Base-by-base conservation (phyloP, 2,888 invertebrate species). In the Dolomedes plantarius region DNA sequence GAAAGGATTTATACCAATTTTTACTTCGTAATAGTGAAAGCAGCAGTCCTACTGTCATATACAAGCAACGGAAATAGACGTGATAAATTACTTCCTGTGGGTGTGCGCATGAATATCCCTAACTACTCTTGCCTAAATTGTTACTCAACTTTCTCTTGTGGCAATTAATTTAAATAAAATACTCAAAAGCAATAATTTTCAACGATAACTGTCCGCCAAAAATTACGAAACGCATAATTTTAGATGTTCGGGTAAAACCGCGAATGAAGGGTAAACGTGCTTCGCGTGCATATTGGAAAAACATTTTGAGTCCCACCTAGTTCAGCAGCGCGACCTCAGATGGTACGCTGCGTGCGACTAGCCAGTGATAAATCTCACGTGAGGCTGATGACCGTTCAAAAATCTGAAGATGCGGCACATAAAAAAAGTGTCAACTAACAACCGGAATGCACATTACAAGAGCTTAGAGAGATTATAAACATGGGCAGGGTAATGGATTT, bases 361-460 rank as follows among this genome's bases (percentile, higher is more conserved):
- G 56, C 5, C 16, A 23, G 23, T 56, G 23, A 56, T 56, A 56
- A 56, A 56, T 56, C 56, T 56, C 16, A 3, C 56, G 16, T 23
- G 23, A 56, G 56, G 56, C 56, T 56, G 56, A 23, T 56, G 56
- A 56, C 56, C 56, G 56, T 56, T 56, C 19, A 56, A 56, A 56
- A 23, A 23, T 56, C 23, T 16, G 19, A 3, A 56, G 19, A 1
- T 56, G 23, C 23, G 23, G 5, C 2, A 1, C 19, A 56, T 23
- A 56, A 56, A 56, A 46, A 56, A 56, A 56, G 56, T 23, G 23
- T 23, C 23, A 56, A 56, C 56, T 23, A 6, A 56, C 56, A 23
- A 6, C 5, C 23, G 23, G 56, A 56, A 56, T 56, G 19, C 23
- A 56, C 56, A 23, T 19, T 56, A 23, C 1, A 56, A 56, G 11